Evolutionary conservation across 2,888 invertebrate species (phyloP).

Genomic region (Drosophila colorata): DNA sequence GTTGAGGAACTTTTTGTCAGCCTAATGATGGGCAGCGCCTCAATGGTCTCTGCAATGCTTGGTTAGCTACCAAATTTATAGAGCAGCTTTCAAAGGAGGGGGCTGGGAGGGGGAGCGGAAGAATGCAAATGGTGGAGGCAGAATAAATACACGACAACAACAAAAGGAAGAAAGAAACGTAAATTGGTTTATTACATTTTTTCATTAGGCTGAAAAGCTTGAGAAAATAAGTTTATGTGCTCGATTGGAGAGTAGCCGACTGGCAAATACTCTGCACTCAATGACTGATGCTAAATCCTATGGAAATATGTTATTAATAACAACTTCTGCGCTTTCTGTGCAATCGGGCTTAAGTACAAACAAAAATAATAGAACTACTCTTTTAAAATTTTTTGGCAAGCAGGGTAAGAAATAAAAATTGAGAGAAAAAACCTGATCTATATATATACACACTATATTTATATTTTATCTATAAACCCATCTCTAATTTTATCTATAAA

Average conservation of each 20-base stretch:
- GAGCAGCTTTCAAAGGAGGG: slow-evolving; percentile 16
- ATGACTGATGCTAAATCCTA: neutral
- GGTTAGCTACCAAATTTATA: slow-evolving; percentile 73
- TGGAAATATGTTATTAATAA: too few species aligned
- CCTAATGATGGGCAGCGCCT: slow-evolving; percentile 72
- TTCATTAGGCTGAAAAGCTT: slow-evolving; percentile 60
- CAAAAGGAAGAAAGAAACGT: slow-evolving; percentile 30
- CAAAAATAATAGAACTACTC: too few species aligned
- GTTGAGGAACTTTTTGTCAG: slow-evolving; percentile 74
- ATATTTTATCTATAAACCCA: too few species aligned
- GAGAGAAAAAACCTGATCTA: too few species aligned
- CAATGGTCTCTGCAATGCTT: slow-evolving; percentile 57
- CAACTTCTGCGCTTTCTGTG: too few species aligned
- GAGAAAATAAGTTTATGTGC: slow-evolving; percentile 27
- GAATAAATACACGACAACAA: slow-evolving; percentile 30
- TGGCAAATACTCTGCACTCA: neutral
- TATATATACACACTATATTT: too few species aligned
- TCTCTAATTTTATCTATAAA: too few species aligned
- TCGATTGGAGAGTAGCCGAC: neutral
- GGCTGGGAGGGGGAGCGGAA: slow-evolving; percentile 30
- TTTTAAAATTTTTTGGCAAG: too few species aligned
- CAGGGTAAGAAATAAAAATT: too few species aligned
- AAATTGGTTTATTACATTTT: slow-evolving; percentile 78
- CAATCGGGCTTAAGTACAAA: too few species aligned
- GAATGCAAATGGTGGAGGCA: slow-evolving; percentile 55